Evolutionary conservation across 1,140 invertebrate genomes (phyloP).

Genomic region (Drosophila lini): DNA sequence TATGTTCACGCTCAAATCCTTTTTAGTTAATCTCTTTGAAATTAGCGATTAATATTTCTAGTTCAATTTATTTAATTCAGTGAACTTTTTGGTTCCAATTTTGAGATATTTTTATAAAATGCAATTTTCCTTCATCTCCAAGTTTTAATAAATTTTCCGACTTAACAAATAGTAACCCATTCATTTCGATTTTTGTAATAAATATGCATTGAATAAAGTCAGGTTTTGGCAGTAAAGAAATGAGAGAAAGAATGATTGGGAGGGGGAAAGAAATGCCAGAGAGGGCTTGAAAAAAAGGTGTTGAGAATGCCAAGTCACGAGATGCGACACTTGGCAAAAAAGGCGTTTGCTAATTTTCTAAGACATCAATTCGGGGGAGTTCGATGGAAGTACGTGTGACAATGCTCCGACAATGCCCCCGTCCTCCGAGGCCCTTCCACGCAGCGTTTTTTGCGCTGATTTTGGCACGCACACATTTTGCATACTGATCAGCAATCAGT

Average conservation of each 20-base stretch:
- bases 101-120: not conserved
- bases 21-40: not conserved
- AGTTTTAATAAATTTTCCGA: slow-evolving; percentile 22
- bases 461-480: slow-evolving; percentile 81
- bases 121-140: not conserved
- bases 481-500: slow-evolving; percentile 81
- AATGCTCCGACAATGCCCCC: slow-evolving; percentile 43
- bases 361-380: slow-evolving; percentile 72
- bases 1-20: no score
- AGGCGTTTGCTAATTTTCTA: slow-evolving; percentile 75
- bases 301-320: slow-evolving; percentile 50
- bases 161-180: slow-evolving; percentile 57
- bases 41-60: no score
- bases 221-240: slow-evolving; percentile 22
- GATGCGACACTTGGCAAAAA: slow-evolving; percentile 19
- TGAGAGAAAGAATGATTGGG: not conserved
- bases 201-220: slow-evolving; percentile 64
- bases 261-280: not conserved
- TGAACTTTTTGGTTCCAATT: no score
- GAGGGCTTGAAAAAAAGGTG: slow-evolving; percentile 37
- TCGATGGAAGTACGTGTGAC: slow-evolving; percentile 72
- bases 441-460: slow-evolving; percentile 69
- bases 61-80: not conserved
- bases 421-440: not conserved
- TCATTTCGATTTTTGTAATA: slow-evolving; percentile 44